Evolutionary conservation across 2,113 vertebrate species (phyloP), one percentile per base, ranked within the genome.

Genomic region (Xiphias gladius): DNA sequence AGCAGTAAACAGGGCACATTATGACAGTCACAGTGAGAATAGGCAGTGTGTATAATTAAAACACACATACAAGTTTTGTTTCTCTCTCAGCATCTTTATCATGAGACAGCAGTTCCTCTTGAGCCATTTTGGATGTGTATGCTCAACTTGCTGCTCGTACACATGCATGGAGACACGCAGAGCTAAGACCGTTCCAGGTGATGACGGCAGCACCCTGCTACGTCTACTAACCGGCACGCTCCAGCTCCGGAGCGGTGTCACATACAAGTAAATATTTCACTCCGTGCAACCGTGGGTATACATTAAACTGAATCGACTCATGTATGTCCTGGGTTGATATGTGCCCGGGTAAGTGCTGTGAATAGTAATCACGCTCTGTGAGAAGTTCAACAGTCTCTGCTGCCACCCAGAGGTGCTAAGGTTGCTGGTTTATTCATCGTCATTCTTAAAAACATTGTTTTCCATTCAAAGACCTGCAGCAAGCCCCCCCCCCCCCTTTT

Each of bases 381-480:
- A 72, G 69, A 79, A n/a, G 66, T 88, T 52, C 20, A 50, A 50
- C 80, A 85, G 93, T 94, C 90, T 92, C 76, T 94, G 91, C 88
- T 91, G 91, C 93, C 93, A 82, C 72, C 92, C 89, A 85, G 50
- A 86, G 93, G 79, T 43, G 16, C 2, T 39, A 2, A 57, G 24
- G 28, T 22, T 62, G 1, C 54, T 30, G 35, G 4, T 76, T 55
- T 43, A 43, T 39, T 83, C 79, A 73, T 86, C n/a, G n/a, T n/a
- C 67, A 74, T 73, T 74, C 22, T 39, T 58, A 74, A 67, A 81
- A 83, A 84, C 26, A 4, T 61, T 52, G 46, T 81, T 82, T 81
- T 66, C 57, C 54, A 4, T 35, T 82, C 4, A 55, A 24, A 76
- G 66, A 87, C 69, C 82, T 78, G 55, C 54, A 67, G 57, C 26